phyloP scores from a whole-genome alignment of 2,113 vertebrate species.

The Gyps fulvus region DNA sequence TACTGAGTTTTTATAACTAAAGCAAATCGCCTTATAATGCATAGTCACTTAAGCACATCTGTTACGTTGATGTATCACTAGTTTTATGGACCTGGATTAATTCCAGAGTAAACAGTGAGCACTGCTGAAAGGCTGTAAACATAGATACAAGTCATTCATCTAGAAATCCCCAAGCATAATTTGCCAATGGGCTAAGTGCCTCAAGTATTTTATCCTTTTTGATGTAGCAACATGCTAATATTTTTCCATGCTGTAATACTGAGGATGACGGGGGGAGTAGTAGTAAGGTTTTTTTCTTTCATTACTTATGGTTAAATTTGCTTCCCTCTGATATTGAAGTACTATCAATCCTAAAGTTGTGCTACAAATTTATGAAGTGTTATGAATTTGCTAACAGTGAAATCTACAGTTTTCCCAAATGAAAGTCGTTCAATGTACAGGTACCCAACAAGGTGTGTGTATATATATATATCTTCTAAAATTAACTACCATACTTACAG shows the following conservation, averaged over 20 bases:
- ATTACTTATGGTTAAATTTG: background rate
- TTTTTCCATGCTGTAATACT: background rate
- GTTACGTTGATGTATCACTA: constrained; percentile 39
- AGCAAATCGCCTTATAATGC: constrained; percentile 1
- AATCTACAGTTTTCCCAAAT: background rate
- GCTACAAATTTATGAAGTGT: background rate
- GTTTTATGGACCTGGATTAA: constrained; percentile 66
- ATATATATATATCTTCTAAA: background rate
- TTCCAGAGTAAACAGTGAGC: constrained; percentile 67
- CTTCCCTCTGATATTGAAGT: background rate
- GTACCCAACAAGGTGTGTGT: background rate
- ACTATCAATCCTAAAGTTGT: background rate
- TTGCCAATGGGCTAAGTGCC: background rate
- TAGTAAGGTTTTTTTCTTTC: background rate
- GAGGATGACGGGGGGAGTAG: background rate
- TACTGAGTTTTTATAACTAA: background rate
- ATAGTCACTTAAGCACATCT: constrained; percentile 28
- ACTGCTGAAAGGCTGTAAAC: constrained; percentile 45
- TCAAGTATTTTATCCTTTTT: background rate
- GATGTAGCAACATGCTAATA: background rate
- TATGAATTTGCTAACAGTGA: background rate
- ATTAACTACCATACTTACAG: fast-evolving
- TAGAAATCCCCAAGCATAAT: background rate
- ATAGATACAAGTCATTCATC: background rate
- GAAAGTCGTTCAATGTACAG: background rate